Conservation (phyloP, 1,140 invertebrate genomes). For the Campoletis sonorensis region DNA sequence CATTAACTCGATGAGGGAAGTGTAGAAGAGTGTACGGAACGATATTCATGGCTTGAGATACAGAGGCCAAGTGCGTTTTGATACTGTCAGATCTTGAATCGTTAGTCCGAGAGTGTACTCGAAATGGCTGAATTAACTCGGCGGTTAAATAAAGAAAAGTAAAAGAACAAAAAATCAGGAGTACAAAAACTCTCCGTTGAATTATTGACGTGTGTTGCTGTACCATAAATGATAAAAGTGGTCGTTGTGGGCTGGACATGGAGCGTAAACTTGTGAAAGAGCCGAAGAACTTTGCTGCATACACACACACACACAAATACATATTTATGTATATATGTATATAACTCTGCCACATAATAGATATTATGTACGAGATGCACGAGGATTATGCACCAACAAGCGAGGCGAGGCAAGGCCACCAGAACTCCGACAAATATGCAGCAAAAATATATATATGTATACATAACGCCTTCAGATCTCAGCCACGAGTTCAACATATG, state of each 20-base stretch:
- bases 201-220: background rate
- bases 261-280: background rate
- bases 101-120: background rate
- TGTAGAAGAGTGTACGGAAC: slow-evolving; percentile 6
- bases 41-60: slow-evolving; percentile 9
- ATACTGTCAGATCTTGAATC: background rate
- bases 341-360: slow-evolving; percentile 28
- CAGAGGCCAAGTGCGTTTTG: slow-evolving; percentile 9
- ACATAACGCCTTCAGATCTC: background rate
- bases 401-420: slow-evolving; percentile 21
- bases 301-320: too few relatives aligned
- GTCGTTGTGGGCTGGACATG: slow-evolving; percentile 6
- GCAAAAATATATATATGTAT: background rate
- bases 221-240: slow-evolving; percentile 2
- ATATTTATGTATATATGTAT: too few relatives aligned
- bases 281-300: too few relatives aligned
- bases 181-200: too few relatives aligned
- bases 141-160: background rate
- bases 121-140: slow-evolving; percentile 21
- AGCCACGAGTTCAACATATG: background rate
- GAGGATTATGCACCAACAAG: slow-evolving; percentile 26
- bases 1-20: slow-evolving; percentile 39
- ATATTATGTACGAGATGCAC: slow-evolving; percentile 38
- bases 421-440: slow-evolving; percentile 5
- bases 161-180: background rate